Evolutionary conservation across 2,797 vertebrate species (phyloP).

Genomic region (Liparis tanakae): DNA sequence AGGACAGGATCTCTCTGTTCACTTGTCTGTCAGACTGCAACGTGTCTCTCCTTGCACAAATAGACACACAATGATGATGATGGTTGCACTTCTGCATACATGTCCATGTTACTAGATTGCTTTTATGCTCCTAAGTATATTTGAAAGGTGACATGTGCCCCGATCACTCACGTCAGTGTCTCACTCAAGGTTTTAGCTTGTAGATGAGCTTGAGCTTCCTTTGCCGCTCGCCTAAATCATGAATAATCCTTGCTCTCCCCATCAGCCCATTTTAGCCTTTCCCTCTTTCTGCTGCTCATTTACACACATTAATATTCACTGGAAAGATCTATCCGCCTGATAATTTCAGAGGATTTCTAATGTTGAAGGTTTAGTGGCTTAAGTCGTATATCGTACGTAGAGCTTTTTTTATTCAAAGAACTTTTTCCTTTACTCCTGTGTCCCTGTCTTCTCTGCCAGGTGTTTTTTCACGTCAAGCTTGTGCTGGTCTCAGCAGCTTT

Average conservation of each 20-base stretch:
- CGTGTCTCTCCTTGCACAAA: slow-evolving; percentile 39
- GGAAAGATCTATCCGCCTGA: not conserved
- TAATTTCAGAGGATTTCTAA: slow-evolving; percentile 17
- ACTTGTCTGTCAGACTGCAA: slow-evolving; percentile 54
- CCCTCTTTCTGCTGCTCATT: slow-evolving; percentile 6
- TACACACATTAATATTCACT: slow-evolving; percentile 3
- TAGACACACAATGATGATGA: slow-evolving; percentile 3
- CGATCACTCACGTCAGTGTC: slow-evolving; percentile 6
- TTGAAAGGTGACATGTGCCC: slow-evolving; percentile 7
- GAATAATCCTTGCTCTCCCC: slow-evolving; percentile 21
- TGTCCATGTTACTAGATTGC: slow-evolving; percentile 25
- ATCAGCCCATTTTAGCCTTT: slow-evolving; percentile 7
- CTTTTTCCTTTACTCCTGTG: slow-evolving; percentile 10
- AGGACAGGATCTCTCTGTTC: slow-evolving; percentile 73
- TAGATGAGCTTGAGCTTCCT: slow-evolving; percentile 24
- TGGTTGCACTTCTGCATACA: not conserved
- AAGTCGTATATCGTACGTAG: not conserved
- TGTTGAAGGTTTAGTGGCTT: slow-evolving; percentile 7
- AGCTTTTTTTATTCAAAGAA: not conserved
- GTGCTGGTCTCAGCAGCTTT: slow-evolving; percentile 67
- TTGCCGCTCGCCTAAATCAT: slow-evolving; percentile 31
- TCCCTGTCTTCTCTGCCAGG: slow-evolving; percentile 19
- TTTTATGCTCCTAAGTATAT: not conserved
- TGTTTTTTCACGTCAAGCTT: slow-evolving; percentile 47
- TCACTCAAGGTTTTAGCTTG: slow-evolving; percentile 41